A percentile compares a stretch with the other conserved stretches of the same genome.
Evolutionary conservation across 2,797 vertebrate species (phyloP).

Genomic region (Steatocranus sp.): DNA sequence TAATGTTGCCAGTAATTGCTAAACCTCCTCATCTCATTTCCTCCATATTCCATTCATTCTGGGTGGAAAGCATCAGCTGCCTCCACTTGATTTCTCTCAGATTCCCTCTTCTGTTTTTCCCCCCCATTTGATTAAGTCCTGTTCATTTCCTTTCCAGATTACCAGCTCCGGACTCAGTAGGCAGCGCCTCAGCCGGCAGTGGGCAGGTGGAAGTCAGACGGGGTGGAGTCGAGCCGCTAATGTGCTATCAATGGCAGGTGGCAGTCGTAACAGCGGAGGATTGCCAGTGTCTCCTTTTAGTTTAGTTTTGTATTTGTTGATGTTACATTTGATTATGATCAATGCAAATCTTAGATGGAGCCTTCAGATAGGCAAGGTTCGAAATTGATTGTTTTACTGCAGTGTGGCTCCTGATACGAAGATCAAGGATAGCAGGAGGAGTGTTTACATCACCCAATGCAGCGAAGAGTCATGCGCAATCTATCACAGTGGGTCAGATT

Average conservation of each 20-base stretch:
- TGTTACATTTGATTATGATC: slow-evolving; percentile 53
- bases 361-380: not conserved
- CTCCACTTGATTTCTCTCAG: slow-evolving; percentile 43
- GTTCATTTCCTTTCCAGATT: slow-evolving; percentile 80
- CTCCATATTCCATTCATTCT: slow-evolving; percentile 59
- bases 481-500: slow-evolving; percentile 27
- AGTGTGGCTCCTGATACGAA: slow-evolving; percentile 17
- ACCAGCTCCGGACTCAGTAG: slow-evolving; percentile 84
- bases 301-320: slow-evolving; percentile 32
- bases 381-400: slow-evolving; percentile 9
- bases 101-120: slow-evolving; percentile 56
- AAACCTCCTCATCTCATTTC: slow-evolving; percentile 75
- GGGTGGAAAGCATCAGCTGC: slow-evolving; percentile 66
- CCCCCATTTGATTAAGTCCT: slow-evolving; percentile 71
- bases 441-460: slow-evolving; percentile 54
- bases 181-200: slow-evolving; percentile 41
- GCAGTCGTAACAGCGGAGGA: slow-evolving; percentile 47
- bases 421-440: slow-evolving; percentile 36
- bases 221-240: slow-evolving; percentile 52
- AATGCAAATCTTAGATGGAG: slow-evolving; percentile 51
- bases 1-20: slow-evolving; percentile 70
- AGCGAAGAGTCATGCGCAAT: slow-evolving; percentile 32
- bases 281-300: slow-evolving; percentile 42
- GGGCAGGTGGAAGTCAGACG: slow-evolving; percentile 55
- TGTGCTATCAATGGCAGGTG: slow-evolving; percentile 58